Evolutionary conservation across 2,888 invertebrate genomes (phyloP).

Genomic region (Galerucella pusilla): DNA sequence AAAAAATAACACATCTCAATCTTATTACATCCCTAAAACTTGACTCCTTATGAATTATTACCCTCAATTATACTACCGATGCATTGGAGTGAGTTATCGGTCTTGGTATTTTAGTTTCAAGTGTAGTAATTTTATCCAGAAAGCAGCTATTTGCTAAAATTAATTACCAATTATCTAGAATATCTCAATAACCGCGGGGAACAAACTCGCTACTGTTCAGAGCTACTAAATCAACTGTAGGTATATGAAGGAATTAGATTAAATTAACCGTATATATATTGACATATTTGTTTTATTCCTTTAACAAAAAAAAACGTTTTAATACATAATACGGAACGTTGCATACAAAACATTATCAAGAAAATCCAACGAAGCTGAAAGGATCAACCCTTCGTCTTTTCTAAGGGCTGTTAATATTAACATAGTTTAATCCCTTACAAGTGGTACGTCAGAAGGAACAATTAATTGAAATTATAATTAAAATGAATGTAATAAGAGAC

Average conservation of each 20-base stretch:
- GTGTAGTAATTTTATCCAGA: constrained; percentile 44
- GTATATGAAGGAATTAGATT: not conserved
- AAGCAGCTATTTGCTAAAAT: constrained; percentile 43
- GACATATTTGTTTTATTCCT: not conserved
- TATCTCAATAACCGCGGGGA: constrained; percentile 38
- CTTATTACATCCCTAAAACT: constrained; percentile 35
- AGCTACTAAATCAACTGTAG: not conserved
- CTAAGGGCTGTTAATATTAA: constrained; percentile 17
- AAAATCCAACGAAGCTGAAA: not conserved
- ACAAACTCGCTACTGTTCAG: constrained; percentile 28
- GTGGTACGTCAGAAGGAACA: not conserved
- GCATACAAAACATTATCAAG: not conserved
- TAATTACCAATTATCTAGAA: constrained; percentile 44
- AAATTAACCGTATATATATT: not conserved
- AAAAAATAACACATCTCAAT: not conserved
- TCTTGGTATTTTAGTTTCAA: constrained; percentile 45
- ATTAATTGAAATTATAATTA: constrained; percentile 12
- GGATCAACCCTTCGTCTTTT: constrained; percentile 11
- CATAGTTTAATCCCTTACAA: constrained; percentile 18
- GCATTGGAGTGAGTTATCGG: constrained; percentile 48
- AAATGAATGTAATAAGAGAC: constrained; percentile 8
- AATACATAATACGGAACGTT: not conserved
- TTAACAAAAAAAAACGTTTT: no score
- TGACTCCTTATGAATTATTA: constrained; percentile 52
- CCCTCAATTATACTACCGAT: constrained; percentile 52